These are phyloP conservation scores for Dryobotodes eremita DNA, from an alignment of 2,888 invertebrate genomes.

Conservation along the genomic window DNA sequence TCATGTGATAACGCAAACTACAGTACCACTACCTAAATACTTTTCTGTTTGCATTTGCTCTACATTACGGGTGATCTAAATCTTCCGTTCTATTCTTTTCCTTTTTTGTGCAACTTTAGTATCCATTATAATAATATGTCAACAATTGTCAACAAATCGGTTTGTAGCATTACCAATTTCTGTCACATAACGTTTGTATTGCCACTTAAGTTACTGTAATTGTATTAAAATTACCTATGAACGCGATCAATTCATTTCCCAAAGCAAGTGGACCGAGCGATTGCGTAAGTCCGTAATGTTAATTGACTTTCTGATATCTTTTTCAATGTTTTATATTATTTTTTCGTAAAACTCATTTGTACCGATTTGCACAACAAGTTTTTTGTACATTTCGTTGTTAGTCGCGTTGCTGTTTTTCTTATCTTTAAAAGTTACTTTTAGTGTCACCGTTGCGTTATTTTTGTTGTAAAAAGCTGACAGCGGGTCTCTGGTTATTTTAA, in stretches of 20 bases:
- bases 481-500: constrained; percentile 58
- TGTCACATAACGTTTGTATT: constrained; percentile 26
- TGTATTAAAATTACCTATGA: constrained; percentile 30
- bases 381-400: constrained; percentile 55
- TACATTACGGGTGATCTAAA: constrained; percentile 7
- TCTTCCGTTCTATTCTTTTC: constrained; percentile 10
- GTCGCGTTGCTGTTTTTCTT: constrained; percentile 53
- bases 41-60: neutral
- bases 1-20: neutral
- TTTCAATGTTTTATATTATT: constrained; percentile 49
- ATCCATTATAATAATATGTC: constrained; percentile 28
- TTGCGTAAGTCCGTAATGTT: constrained; percentile 63
- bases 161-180: constrained; percentile 24
- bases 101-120: constrained; percentile 9
- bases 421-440: constrained; percentile 47
- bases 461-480: constrained; percentile 58
- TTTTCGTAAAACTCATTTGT: constrained; percentile 69
- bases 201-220: constrained; percentile 17
- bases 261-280: constrained; percentile 56
- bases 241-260: constrained; percentile 56
- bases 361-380: constrained; percentile 68
- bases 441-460: constrained; percentile 62
- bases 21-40: neutral
- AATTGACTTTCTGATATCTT: constrained; percentile 67
- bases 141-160: constrained; percentile 22